A percentile compares a stretch with the other conserved stretches of the same genome.
Evolutionary conservation across 2,113 vertebrate genomes (phyloP).

Genomic region (Cyprinodon tularosa): DNA sequence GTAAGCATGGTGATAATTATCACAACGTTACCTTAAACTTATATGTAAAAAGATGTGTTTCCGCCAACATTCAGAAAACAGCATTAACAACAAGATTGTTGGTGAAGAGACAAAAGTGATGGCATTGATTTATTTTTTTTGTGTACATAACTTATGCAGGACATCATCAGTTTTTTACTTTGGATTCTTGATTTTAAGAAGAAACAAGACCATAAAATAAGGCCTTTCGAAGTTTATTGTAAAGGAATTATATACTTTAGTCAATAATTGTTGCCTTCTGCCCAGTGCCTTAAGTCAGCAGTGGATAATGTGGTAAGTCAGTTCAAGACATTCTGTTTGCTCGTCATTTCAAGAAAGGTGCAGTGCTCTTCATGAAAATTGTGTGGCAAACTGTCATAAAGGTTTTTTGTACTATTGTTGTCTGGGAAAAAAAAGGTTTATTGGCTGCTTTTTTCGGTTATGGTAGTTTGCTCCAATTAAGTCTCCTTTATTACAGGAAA

Average conservation of each 20-base stretch:
- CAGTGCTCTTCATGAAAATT: slow-evolving; percentile 16
- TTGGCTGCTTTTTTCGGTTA: not conserved
- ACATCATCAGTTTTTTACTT: slow-evolving; percentile 51
- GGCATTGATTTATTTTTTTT: not conserved
- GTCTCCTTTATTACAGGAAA: not conserved
- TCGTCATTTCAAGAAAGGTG: slow-evolving; percentile 54
- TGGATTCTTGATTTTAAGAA: slow-evolving; percentile 43
- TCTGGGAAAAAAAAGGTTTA: not conserved
- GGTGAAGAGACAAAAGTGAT: not conserved
- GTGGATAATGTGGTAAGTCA: slow-evolving; percentile 61
- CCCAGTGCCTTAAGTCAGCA: slow-evolving; percentile 36
- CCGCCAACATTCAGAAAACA: not conserved
- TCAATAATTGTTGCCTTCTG: slow-evolving; percentile 25
- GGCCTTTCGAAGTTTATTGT: slow-evolving; percentile 23
- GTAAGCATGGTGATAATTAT: not conserved
- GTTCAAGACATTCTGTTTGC: slow-evolving; percentile 16
- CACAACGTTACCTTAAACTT: not conserved
- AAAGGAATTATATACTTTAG: slow-evolving; percentile 17
- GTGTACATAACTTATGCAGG: slow-evolving; percentile 27
- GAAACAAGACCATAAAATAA: slow-evolving; percentile 36
- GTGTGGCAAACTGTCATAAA: slow-evolving; percentile 11
- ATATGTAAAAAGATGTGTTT: not conserved
- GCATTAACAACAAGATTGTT: slow-evolving; percentile 1
- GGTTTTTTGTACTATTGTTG: not conserved
- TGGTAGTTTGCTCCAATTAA: not conserved